Base-by-base conservation (phyloP, 2,888 invertebrate species). In the Ellobium chinense region DNA sequence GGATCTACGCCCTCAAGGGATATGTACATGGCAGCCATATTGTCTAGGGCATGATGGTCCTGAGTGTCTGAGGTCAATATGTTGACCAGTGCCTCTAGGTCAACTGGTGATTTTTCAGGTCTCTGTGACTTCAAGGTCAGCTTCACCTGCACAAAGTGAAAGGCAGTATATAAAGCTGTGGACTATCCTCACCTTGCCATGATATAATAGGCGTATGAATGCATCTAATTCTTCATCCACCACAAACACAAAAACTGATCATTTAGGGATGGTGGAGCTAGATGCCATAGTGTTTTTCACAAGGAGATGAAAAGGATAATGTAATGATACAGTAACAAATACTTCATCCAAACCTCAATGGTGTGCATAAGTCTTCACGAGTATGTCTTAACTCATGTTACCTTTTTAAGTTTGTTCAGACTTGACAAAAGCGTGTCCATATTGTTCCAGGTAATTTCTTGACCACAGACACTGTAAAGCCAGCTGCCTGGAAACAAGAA, bases 1-100 rank as follows among this genome's bases (percentile, higher is more conserved):
- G 86, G 84, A 24, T 81, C 78, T 14, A 86, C 82, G 24, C 86
- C 87, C 24, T 87, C 87, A 66, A 87, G 78, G 14, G 88, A 88
- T 66, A 88, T 77, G 69, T 88, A 88, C 83, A 88, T 78, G 1
- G 85, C 87, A 24, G 85, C 83, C 29, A 82, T 36, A 7, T 77
- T 70, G 9, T 79, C 72, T 36, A 70, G 37, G 5, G 46, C 56
- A 14, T 65, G 37, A 54, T 34, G 36, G 31, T 39, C 77, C 3
- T 7, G 24, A 18, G 31, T 24, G 18, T 62, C 65, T n/a, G 69
- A 18, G n/a, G 82, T 74, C 65, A 82, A 76, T 4, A 82, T 56
- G 27, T 34, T 69, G 70, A 78, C 78, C 36, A 82, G 56, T 2
- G 54, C 69, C 34, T 77, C 78, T 29, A 73, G 24, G 62, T 81